Evolutionary conservation across 2,113 vertebrate genomes (phyloP).

Genomic region (Nothobranchius furzeri): DNA sequence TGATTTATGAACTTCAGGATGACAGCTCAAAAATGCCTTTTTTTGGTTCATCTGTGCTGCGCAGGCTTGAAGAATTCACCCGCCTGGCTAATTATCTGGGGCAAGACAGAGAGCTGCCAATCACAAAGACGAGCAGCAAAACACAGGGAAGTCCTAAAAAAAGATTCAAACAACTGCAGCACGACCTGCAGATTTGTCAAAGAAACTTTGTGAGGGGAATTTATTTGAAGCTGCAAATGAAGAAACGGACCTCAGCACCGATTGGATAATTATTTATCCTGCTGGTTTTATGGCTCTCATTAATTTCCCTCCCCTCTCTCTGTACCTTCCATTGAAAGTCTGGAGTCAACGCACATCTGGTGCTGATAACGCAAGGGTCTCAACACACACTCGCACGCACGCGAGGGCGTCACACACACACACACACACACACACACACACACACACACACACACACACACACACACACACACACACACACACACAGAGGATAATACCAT

Average conservation of each 20-base stretch:
- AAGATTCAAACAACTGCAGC: slow-evolving; percentile 11
- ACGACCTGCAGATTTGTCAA: slow-evolving; percentile 53
- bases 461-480: slow-evolving; percentile 23
- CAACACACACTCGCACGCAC: slow-evolving; percentile 62
- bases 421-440: slow-evolving; percentile 30
- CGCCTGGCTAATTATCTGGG: slow-evolving; percentile 62
- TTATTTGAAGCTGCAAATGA: slow-evolving; percentile 64
- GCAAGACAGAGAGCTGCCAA: slow-evolving; percentile 59
- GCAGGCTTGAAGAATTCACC: slow-evolving; percentile 46
- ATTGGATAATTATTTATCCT: slow-evolving; percentile 82
- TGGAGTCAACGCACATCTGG: slow-evolving; percentile 80
- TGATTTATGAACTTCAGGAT: slow-evolving; percentile 64
- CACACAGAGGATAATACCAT: slow-evolving; percentile 56
- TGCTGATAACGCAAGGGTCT: slow-evolving; percentile 76
- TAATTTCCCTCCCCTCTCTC: slow-evolving; percentile 78
- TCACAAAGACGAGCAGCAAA: slow-evolving; percentile 45
- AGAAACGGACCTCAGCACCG: slow-evolving; percentile 64
- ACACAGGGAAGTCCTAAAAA: slow-evolving; percentile 38
- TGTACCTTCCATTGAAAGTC: slow-evolving; percentile 78
- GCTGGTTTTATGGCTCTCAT: slow-evolving; percentile 80
- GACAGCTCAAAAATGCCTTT: slow-evolving; percentile 50
- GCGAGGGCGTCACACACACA: slow-evolving; percentile 42
- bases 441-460: slow-evolving; percentile 52
- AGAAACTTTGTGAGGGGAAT: slow-evolving; percentile 62
- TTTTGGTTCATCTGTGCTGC: slow-evolving; percentile 36